Evolutionary conservation across 2,888 invertebrate species (phyloP), one percentile per base, ranked within the genome.

Genomic region (Philopedon plagiatum): DNA sequence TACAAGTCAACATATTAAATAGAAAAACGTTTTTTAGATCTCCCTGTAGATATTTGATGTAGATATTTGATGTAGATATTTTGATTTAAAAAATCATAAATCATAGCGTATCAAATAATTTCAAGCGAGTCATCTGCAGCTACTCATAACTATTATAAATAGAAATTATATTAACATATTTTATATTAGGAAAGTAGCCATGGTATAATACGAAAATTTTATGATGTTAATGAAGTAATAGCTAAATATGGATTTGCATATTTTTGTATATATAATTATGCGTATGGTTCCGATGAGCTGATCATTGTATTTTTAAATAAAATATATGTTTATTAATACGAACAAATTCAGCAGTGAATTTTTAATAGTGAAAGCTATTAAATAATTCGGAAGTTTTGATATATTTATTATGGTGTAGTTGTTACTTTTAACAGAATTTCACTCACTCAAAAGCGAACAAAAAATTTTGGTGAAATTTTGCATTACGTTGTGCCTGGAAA

Each of bases 311-410:
- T n/a, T 39, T 39, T 13, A 13, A 39, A 13, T 39, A 39, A 5
- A 23, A 46, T n/a, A 46, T 19, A 44, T 19, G 18, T 18, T 15
- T 13, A 18, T 41, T 18, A 44, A 9, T 44, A 39, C 23, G 11
- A 34, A 5, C 13, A 18, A 34, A 19, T 32, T 34, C 32, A 19
- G n/a, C n/a, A 44, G 34, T 63, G 15, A 51, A 34, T 32, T 26
- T 54, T 64, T 23, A 68, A 61, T 19, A 62, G 61, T 68, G 60
- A 68, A 62, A 61, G 61, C 32, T 57, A 29, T 41, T 67, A 67
- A 66, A 58, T 66, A 41, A 58, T 44, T 66, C 34, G 29, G 2
- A 8, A 44, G 0, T 13, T 26, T n/a, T 1, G 29, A 29, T 8
- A 29, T 5, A 13, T 51, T 8, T 51, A 51, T 15, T 51, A 26